Evolutionary conservation across 2,113 vertebrate genomes (phyloP).

Genomic region (Theropithecus gelada): DNA sequence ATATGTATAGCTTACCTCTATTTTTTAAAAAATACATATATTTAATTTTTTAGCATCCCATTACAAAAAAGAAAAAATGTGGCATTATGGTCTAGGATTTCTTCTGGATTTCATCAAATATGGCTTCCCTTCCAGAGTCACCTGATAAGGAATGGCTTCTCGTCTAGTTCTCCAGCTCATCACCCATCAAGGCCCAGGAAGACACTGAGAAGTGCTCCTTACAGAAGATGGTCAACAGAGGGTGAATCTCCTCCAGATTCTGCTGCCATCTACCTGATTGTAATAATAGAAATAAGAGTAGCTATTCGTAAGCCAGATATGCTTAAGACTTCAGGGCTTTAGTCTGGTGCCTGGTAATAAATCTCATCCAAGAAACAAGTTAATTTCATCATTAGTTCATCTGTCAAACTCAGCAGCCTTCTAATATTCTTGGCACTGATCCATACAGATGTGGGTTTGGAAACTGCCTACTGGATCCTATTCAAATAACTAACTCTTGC

Average conservation of each 20-base stretch:
- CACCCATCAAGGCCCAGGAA: not conserved
- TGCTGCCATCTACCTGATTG: slow-evolving; percentile 47
- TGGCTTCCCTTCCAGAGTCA: not conserved
- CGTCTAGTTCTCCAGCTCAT: not conserved
- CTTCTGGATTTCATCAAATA: slow-evolving; percentile 45
- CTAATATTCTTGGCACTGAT: slow-evolving; percentile 31
- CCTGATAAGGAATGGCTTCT: not conserved
- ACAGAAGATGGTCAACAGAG: not conserved
- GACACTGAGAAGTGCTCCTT: not conserved
- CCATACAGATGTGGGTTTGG: slow-evolving; percentile 45
- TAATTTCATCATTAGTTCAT: slow-evolving; percentile 52
- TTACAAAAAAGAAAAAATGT: not conserved
- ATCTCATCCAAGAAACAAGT: slow-evolving; percentile 16
- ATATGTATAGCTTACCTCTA: not conserved
- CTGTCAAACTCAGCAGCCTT: slow-evolving; percentile 39
- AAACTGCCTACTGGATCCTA: slow-evolving; percentile 25
- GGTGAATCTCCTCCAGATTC: not conserved
- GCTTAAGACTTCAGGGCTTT: not conserved
- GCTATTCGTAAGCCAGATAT: not conserved
- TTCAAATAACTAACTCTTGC: slow-evolving; percentile 11
- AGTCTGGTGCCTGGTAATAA: slow-evolving; percentile 8
- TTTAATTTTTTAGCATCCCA: not conserved
- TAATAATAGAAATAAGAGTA: not conserved
- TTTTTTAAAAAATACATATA: not conserved
- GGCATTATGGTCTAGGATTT: slow-evolving; percentile 1